Evolutionary conservation across 2,113 vertebrate genomes (phyloP).

Genomic region (Pan troglodytes): DNA sequence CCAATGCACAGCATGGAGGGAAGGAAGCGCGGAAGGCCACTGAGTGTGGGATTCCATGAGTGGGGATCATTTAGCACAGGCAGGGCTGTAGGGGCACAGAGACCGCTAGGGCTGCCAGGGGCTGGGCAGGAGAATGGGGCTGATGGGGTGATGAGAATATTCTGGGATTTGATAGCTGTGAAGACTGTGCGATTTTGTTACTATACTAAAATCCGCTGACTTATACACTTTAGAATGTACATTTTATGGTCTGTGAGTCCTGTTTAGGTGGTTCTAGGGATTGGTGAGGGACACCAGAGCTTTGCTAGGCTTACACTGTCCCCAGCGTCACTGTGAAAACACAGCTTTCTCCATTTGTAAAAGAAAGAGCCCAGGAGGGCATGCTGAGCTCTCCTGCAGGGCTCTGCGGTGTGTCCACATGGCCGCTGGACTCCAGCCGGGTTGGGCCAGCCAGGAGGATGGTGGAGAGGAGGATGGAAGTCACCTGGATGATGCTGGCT

Average conservation of each 20-base stretch:
- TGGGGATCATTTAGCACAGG: not conserved
- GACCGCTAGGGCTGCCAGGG: not conserved
- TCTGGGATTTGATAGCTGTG: not conserved
- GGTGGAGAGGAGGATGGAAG: no score
- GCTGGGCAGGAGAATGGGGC: no score
- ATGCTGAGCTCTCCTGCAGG: accelerated
- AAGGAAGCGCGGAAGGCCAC: no score
- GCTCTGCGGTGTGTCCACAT: accelerated
- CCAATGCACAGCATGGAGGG: accelerated
- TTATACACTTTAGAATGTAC: not conserved
- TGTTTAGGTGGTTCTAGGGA: not conserved
- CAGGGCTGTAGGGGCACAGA: not conserved
- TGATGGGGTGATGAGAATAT: not conserved
- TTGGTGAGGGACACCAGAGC: not conserved
- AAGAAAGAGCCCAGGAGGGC: not conserved
- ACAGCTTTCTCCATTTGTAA: not conserved
- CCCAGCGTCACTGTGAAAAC: not conserved
- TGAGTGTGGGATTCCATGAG: not conserved
- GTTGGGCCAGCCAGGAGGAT: accelerated
- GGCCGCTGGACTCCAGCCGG: not conserved
- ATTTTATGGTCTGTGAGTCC: not conserved
- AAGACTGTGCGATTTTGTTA: not conserved
- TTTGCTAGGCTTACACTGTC: not conserved
- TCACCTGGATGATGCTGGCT: not conserved
- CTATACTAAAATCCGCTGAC: no score